Evolutionary conservation across 2,888 invertebrate species (phyloP).

Genomic region (Phrixothrix hirtus): DNA sequence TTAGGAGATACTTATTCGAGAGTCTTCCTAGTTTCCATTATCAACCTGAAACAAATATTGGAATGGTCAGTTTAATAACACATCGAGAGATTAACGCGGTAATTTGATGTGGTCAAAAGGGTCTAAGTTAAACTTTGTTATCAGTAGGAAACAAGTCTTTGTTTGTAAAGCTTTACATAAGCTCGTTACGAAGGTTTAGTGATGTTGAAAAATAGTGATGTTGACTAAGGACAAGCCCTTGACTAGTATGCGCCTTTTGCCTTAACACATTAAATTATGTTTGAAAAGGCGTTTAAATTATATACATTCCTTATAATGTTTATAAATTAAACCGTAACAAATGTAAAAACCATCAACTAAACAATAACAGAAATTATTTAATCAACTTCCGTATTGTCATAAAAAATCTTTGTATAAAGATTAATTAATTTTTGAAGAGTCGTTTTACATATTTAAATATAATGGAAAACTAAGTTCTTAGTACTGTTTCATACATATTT

Average conservation of each 20-base stretch:
- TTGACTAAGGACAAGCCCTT: conserved; percentile 31
- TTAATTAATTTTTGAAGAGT: conserved; percentile 16
- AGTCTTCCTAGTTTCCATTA: conserved; percentile 4
- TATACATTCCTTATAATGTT: no score
- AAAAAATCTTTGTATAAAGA: no score
- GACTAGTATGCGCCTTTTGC: no score
- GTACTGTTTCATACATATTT: conserved; percentile 18
- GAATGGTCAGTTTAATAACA: conserved; percentile 18
- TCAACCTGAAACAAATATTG: conserved; percentile 19
- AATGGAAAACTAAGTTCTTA: conserved; percentile 9
- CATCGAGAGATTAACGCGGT: conserved; percentile 23
- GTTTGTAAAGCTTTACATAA: conserved; percentile 30
- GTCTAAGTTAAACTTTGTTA: conserved; percentile 35
- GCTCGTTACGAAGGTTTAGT: conserved; percentile 31
- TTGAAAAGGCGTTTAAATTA: no score
- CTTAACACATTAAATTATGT: no score
- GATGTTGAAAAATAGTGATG: conserved; percentile 33
- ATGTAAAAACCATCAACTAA: no score
- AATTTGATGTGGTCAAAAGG: conserved; percentile 34
- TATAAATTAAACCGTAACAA: no score
- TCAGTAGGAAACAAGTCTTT: conserved; percentile 28
- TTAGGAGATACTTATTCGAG: conserved; percentile 2
- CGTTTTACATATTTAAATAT: conserved; percentile 13
- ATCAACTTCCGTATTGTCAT: no score
- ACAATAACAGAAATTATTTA: no score